Percentiles rank a stretch among this genome's conserved stretches.
Conservation (phyloP, 2,888 invertebrate genomes). For the Oscheius sp. region DNA sequence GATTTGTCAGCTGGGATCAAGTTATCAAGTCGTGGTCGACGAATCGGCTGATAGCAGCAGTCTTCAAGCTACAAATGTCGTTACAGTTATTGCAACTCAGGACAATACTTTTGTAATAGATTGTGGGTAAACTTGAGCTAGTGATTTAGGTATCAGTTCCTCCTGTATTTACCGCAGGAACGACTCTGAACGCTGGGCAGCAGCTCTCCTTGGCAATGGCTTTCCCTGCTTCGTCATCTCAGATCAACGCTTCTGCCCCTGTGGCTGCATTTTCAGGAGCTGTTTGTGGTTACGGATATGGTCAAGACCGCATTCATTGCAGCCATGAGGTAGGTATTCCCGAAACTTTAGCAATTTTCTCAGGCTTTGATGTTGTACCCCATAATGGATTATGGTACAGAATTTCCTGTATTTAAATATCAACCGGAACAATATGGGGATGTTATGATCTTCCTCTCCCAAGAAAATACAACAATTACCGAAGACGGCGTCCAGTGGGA, state of each 20-base stretch:
- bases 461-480: constrained; percentile 4
- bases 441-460: constrained; percentile 15
- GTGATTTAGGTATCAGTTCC: constrained; percentile 6
- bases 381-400: not conserved
- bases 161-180: not conserved
- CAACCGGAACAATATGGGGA: constrained; percentile 31
- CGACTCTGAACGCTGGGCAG: constrained; percentile 8
- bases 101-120: constrained; percentile 25
- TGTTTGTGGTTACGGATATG: constrained; percentile 39
- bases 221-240: not conserved
- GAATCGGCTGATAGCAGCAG: constrained; percentile 9
- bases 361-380: constrained; percentile 38
- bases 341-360: not conserved
- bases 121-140: not conserved
- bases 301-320: constrained; percentile 22
- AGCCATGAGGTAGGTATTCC: constrained; percentile 31
- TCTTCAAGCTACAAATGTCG: constrained; percentile 12
- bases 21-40: constrained; percentile 27
- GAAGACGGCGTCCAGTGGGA: not conserved
- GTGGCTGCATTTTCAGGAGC: constrained; percentile 37
- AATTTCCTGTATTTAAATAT: constrained; percentile 34
- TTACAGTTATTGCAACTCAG: constrained; percentile 34
- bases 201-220: constrained; percentile 26
- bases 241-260: constrained; percentile 9
- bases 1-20: constrained; percentile 33